Conservation (phyloP, 2,113 vertebrate species). For the Melanostigma gelatinosum region DNA sequence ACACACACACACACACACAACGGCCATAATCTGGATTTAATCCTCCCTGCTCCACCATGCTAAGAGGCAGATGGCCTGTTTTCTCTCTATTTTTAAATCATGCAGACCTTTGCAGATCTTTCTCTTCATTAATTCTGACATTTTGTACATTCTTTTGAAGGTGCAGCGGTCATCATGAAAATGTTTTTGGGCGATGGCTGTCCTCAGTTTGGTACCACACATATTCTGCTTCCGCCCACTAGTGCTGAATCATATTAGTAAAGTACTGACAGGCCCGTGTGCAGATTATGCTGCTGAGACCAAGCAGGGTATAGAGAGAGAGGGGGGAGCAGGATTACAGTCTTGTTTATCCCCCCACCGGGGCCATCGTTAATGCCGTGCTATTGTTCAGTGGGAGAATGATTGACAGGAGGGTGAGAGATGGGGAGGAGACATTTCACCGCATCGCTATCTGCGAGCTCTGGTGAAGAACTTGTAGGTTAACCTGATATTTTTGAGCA, state of each 20-base stretch:
- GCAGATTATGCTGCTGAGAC: conserved; percentile 60
- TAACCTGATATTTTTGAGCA: background rate
- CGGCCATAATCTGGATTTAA: conserved; percentile 96
- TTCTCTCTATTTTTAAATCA: conserved; percentile 83
- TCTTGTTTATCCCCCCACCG: conserved; percentile 68
- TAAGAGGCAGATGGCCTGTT: conserved; percentile 92
- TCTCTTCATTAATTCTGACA: conserved; percentile 76
- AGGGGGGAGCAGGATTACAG: conserved; percentile 72
- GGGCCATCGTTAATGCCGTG: conserved; percentile 54
- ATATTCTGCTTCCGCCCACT: conserved; percentile 55
- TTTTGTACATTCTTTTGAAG: conserved; percentile 68
- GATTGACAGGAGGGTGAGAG: conserved; percentile 57
- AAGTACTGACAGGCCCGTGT: conserved; percentile 57
- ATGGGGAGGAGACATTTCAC: conserved; percentile 21
- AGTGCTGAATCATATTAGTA: conserved; percentile 78
- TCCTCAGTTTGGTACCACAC: conserved; percentile 36
- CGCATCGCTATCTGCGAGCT: background rate
- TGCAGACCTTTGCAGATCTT: conserved; percentile 66
- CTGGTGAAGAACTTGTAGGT: conserved; percentile 6
- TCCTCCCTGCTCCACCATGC: conserved; percentile 82
- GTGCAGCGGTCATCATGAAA: conserved; percentile 14
- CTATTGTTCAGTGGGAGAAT: conserved; percentile 61
- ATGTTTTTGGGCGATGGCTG: conserved; percentile 37
- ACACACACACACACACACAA: conserved; percentile 62
- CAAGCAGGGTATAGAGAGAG: conserved; percentile 43